Base-by-base conservation (phyloP, 2,888 invertebrate species). In the Cepaea hortensis region DNA sequence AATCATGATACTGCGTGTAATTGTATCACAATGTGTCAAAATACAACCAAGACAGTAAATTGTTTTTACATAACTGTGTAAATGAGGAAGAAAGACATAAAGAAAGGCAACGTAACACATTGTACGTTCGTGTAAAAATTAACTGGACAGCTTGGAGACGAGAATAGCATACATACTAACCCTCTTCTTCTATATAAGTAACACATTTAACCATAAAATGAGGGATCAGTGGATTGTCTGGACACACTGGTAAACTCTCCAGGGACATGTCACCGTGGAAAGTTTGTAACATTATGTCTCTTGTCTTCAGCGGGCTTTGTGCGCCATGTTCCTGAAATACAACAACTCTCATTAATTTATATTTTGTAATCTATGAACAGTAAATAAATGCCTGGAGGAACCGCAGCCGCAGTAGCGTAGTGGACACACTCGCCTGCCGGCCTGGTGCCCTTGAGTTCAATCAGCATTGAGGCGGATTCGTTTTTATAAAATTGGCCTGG, bases 131-230 rank as follows among this genome's bases (percentile, higher is more conserved):
- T 68, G 68, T n/a, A 18, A 68, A 68, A 20, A n/a, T 68, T 35
- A 35, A 35, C 35, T 35, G 35, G 35, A 35, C 35, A 35, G 35
- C 35, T 35, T 35, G 35, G 35, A 35, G 35, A 20, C 20, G 13
- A 68, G 13, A 20, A 18, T 68, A 18, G n/a, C 13, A 50, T n/a
- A 3, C 61, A 13, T 55, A 79, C 86, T 85, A 89, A 95, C 98
- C 98, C 88, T 97, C 96, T 87, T 92, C 92, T 95, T 99, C 98
- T 88, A 99, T 98, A 95, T 97, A 98, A 92, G 96, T 96, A 18
- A 99, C 97, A 94, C 99, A 99, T 94, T 98, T 98, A 94, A 98
- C 97, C 87, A 99, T 96, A 95, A 99, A 98, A 88, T 97, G 95
- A 46, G 97, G 98, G 93, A 98, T 96, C 89, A 96, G 96, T 94